Conservation (phyloP, 2,113 vertebrate genomes). For the Stomatorhinus ivindoensis region DNA sequence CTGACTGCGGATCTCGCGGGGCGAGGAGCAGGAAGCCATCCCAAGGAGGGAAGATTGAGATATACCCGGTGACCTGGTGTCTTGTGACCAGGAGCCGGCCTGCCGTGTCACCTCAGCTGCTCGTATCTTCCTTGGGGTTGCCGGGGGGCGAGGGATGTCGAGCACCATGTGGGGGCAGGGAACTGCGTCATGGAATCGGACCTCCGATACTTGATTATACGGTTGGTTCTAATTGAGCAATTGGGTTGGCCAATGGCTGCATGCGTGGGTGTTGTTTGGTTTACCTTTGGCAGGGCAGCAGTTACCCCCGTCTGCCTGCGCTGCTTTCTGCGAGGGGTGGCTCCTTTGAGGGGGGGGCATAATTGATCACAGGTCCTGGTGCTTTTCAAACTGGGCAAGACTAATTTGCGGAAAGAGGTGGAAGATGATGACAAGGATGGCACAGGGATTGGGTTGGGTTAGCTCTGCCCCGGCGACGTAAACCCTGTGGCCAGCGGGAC, state of each 20-base stretch:
- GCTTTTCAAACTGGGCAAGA: background rate
- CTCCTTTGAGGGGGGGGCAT: background rate
- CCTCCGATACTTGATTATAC: constrained; percentile 20
- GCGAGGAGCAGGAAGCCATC: background rate
- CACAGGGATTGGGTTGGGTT: background rate
- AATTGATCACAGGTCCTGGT: constrained; percentile 5
- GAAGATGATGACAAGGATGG: background rate
- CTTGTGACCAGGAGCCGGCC: background rate
- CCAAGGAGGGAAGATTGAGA: background rate
- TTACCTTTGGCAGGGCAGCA: constrained; percentile 1
- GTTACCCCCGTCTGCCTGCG: background rate
- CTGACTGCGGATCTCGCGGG: background rate
- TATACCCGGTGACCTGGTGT: background rate
- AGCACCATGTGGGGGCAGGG: background rate
- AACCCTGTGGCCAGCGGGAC: background rate
- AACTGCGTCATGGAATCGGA: constrained; percentile 17
- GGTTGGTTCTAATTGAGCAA: constrained; percentile 14
- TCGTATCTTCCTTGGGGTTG: background rate
- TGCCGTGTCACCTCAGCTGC: background rate
- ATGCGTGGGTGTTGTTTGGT: constrained; percentile 17
- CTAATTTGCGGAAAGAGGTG: background rate
- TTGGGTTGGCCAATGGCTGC: constrained; percentile 6
- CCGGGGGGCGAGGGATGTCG: background rate
- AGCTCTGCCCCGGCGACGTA: background rate
- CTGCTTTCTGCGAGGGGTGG: background rate